Conservation (phyloP, 2,797 vertebrate genomes). For the Enteromius treurensis region DNA sequence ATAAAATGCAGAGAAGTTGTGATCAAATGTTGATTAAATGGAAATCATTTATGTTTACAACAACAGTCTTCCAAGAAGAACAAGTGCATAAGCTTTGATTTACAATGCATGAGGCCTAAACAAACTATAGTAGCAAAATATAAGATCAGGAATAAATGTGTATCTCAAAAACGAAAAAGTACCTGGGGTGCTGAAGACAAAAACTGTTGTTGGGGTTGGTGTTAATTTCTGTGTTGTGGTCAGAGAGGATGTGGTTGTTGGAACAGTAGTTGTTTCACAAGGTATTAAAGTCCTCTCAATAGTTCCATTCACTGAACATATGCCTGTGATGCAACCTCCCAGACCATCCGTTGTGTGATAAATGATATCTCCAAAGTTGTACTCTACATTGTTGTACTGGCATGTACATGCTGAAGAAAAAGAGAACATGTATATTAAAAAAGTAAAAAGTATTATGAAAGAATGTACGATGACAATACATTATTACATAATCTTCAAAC, state of each 20-base stretch:
- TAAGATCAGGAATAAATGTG: background rate
- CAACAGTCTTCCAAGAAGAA: background rate
- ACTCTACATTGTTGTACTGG: slow-evolving; percentile 74
- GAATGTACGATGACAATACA: background rate
- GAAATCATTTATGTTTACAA: background rate
- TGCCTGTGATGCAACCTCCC: slow-evolving; percentile 83
- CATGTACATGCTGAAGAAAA: slow-evolving; percentile 82
- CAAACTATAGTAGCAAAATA: background rate
- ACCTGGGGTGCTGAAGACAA: slow-evolving; percentile 67
- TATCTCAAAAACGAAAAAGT: background rate
- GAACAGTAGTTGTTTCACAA: slow-evolving; percentile 67
- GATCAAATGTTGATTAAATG: background rate
- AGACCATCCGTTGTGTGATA: slow-evolving; percentile 87
- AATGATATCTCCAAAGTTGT: slow-evolving; percentile 74
- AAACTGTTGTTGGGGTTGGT: slow-evolving; percentile 61
- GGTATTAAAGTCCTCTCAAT: slow-evolving; percentile 64
- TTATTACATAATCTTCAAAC: background rate
- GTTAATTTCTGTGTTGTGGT: slow-evolving; percentile 49
- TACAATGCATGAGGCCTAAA: background rate
- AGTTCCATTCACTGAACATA: slow-evolving; percentile 78
- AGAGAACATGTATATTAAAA: background rate
- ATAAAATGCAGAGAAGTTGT: background rate
- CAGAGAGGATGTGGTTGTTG: slow-evolving; percentile 46
- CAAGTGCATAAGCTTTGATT: background rate
- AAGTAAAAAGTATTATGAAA: background rate